Base-by-base conservation (phyloP, 2,113 vertebrate genomes). In the Phrynosoma blainvillii region DNA sequence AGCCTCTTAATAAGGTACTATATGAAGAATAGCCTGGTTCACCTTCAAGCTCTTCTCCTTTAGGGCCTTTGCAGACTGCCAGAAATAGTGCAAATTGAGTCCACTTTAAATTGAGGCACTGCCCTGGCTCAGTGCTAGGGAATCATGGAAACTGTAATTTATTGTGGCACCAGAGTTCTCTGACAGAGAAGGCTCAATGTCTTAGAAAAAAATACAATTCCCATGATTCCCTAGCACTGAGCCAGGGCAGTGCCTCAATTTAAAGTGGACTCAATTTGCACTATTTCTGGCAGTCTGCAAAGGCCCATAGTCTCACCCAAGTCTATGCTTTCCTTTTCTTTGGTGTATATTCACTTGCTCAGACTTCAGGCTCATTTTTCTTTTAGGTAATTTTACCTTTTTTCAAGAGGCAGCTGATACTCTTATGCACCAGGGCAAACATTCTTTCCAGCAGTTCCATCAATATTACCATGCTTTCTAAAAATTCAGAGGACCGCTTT, bases 341-440 rank as follows among this genome's bases (percentile, higher is more conserved):
- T 42, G 73, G 65, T 76, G 75, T 85, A 85, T 62, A 62, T 85
- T 85, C 74, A 40, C 73, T 56, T 62, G 62, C 73, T 62, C 32
- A 85, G 59, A 40, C 36, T 56, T 85, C 40, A 75, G 27, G 23
- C 36, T 65, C 74, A 75, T 84, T 40, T 65, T 42, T 65, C 56
- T 76, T 85, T 85, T 54, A 80, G 32, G 54, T 62, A 36, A 65
- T 85, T 74, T 42, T 42, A 32, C 59, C 54, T 13, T 8, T 42
- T 40, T 76, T 85, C 54, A 76, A 32, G 12, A 76, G 73, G 62
- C 54, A 85, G 27, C 62, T 11, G 16, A 5, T 30, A 16, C 32
- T 85, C 25, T 30, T 77, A 77, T 30, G 27, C 27, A 81, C 59
- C 23, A 36, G 7, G 59, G 40, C 14, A 85, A 40, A 42, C 10